Evolutionary conservation across 2,888 invertebrate genomes (phyloP), one percentile per base, ranked within the genome.

Genomic region (Andrena haemorrhoa): DNA sequence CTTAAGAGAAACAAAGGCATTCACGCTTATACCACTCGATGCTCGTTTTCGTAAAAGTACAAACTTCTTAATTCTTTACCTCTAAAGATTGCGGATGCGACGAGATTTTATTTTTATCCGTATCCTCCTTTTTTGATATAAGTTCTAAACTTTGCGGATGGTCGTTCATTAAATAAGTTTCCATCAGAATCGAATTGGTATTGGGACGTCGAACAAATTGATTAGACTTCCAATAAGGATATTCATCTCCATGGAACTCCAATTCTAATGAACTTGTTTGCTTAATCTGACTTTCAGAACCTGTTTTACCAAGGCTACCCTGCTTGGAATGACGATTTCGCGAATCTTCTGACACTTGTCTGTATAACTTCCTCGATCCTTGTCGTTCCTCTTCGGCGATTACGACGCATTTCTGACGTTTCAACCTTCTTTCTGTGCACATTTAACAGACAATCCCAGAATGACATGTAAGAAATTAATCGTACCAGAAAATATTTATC

Each of bases 251-350:
- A 66, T 92, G 90, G 65, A 91, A 91, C 72, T 93, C 93, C 73
- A 96, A 92, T 88, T 96, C 96, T 29, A 96, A 91, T 1, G 95
- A 96, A 53, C 95, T 95, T 7, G 95, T 95, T 81, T 95, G 95
- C 87, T 95, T 95, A 77, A 95, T 94, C 78, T 93, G 94, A 90
- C 95, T 91, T 89, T 94, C 90, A 79, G 94, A 94, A 87, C 94
- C 90, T 79, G 95, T 90, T 94, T 94, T 92, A 84, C 94, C 90
- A 83, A 94, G 88, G 94, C 90, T 95, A 41, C 90, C 89, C 53
- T 92, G 91, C 70, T 93, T 92, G 0, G 92, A 88, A 72, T 92
- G 92, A 49, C 91, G 91, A 83, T 89, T 91, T 75, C 91, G 89
- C 12, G 93, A 92, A 75, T 93, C 93, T 66, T 93, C 93, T 0